Conservation (phyloP, 2,113 vertebrate species). For the Acanthisitta chloris region DNA sequence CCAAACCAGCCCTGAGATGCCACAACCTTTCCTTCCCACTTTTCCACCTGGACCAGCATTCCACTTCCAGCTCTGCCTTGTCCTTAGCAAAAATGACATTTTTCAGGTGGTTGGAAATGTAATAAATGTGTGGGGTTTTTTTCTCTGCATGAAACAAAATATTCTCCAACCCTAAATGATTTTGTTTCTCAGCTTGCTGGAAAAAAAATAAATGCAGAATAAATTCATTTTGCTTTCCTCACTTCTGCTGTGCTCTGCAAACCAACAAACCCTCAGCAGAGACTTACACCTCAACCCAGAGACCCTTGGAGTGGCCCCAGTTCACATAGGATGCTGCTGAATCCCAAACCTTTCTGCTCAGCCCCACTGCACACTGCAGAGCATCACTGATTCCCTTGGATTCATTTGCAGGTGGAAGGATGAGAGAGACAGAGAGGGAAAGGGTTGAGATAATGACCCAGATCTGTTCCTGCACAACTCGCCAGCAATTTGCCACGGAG, state of each 20-base stretch:
- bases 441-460: not conserved
- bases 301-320: not conserved
- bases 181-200: not conserved
- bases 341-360: not conserved
- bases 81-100: not conserved
- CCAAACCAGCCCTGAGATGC: not conserved
- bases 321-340: accelerated
- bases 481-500: not conserved
- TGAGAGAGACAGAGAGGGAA: not conserved
- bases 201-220: not conserved
- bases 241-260: not conserved
- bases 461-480: not conserved
- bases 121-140: not conserved
- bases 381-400: accelerated
- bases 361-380: accelerated
- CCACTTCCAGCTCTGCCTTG: not conserved
- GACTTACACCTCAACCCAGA: not conserved
- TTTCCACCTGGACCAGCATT: not conserved
- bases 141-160: accelerated
- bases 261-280: not conserved
- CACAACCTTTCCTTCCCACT: not conserved
- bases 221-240: not conserved
- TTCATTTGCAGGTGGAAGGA: not conserved
- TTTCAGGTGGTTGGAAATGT: not conserved
- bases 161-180: not conserved